Percentiles rank a stretch among this genome's conserved stretches.
Conservation (phyloP, 2,113 vertebrate genomes). For the Thunnus maccoyii region DNA sequence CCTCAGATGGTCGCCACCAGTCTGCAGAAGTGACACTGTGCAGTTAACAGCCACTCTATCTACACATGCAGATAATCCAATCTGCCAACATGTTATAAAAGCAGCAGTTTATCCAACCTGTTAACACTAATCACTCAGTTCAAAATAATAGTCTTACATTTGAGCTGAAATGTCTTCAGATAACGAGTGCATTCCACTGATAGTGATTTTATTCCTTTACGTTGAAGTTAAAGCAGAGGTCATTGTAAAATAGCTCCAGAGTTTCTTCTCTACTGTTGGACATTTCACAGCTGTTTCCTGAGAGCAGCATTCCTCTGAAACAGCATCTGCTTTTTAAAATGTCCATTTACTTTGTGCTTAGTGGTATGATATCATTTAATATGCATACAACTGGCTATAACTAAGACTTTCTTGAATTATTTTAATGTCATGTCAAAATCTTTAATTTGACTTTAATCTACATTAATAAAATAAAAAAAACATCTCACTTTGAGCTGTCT, state of each 20-base stretch:
- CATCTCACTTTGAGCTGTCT: constrained; percentile 14
- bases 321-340: constrained; percentile 29
- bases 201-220: constrained; percentile 16
- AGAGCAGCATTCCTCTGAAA: constrained; percentile 23
- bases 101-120: neutral
- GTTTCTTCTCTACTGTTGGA: neutral
- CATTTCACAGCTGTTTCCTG: constrained; percentile 34
- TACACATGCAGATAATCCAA: constrained; percentile 18
- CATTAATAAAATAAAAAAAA: constrained; percentile 2
- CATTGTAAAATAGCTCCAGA: constrained; percentile 1
- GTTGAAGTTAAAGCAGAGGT: constrained; percentile 18
- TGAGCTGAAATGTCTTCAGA: neutral
- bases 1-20: constrained; percentile 91
- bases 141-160: constrained; percentile 4
- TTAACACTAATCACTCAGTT: neutral
- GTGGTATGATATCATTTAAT: too few relatives aligned
- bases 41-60: constrained; percentile 6
- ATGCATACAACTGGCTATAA: too few relatives aligned
- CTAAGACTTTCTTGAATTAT: too few relatives aligned
- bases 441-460: neutral
- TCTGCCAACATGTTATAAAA: neutral
- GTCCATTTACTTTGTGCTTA: neutral
- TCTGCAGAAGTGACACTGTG: constrained; percentile 77
- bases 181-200: constrained; percentile 3
- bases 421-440: too few relatives aligned